These are phyloP conservation scores for Saccostrea echinata DNA, from an alignment of 1,140 invertebrate species.

Conservation along the genomic window DNA sequence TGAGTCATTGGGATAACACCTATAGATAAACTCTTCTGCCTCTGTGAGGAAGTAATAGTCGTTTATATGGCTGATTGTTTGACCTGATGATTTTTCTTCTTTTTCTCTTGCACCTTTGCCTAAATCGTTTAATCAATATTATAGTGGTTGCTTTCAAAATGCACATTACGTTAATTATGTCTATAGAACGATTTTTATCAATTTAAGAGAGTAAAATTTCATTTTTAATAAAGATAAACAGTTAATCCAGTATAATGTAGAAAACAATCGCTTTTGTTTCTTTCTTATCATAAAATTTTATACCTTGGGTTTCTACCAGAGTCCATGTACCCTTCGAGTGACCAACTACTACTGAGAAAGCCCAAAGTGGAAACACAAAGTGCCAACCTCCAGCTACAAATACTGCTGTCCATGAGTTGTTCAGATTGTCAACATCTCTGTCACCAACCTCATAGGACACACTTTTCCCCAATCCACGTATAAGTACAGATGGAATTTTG, in stretches of 20 bases:
- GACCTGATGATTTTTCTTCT: constrained; percentile 42
- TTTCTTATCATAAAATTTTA: no score
- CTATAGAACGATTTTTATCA: no score
- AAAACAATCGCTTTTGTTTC: no score
- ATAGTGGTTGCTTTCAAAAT: not conserved
- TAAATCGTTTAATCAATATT: not conserved
- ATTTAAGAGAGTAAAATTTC: no score
- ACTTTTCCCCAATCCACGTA: constrained; percentile 92
- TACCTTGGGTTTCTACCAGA: constrained; percentile 55
- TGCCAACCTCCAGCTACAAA: constrained; percentile 67
- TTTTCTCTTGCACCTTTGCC: constrained; percentile 56
- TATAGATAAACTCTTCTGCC: constrained; percentile 66
- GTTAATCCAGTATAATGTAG: no score
- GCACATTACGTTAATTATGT: constrained; percentile 10
- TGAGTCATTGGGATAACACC: constrained; percentile 62
- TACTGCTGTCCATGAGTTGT: constrained; percentile 67
- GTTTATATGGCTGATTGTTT: constrained; percentile 50
- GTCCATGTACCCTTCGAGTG: constrained; percentile 54
- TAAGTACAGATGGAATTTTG: constrained; percentile 97
- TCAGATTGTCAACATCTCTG: constrained; percentile 93
- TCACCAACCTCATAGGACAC: constrained; percentile 91
- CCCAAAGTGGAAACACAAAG: constrained; percentile 68
- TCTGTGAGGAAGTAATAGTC: constrained; percentile 74
- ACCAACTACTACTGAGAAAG: constrained; percentile 57
- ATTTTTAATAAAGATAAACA: no score